These are phyloP conservation scores for Beris chalybata DNA, from an alignment of 2,888 invertebrate species.

Conservation along the genomic window DNA sequence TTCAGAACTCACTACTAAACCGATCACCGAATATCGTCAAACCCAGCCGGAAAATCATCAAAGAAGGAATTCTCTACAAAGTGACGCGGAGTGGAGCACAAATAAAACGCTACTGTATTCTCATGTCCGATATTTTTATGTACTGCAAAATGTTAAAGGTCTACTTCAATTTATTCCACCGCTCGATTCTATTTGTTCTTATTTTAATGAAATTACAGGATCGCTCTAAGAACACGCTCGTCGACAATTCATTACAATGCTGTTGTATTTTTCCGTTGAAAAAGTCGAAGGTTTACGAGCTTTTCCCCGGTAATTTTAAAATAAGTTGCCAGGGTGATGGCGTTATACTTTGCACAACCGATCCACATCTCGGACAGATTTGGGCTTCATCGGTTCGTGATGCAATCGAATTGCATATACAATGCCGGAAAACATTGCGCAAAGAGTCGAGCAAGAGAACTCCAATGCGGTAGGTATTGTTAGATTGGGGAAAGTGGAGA, in stretches of 20 bases:
- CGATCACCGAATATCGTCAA: slow-evolving; percentile 67
- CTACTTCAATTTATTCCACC: neutral
- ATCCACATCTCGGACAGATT: slow-evolving; percentile 58
- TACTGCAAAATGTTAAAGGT: slow-evolving; percentile 67
- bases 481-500: neutral
- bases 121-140: slow-evolving; percentile 73
- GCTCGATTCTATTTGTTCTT: too few relatives aligned
- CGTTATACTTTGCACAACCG: slow-evolving; percentile 61
- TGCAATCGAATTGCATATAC: slow-evolving; percentile 61
- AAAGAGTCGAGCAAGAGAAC: slow-evolving; percentile 67
- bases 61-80: slow-evolving; percentile 66
- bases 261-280: slow-evolving; percentile 70
- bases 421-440: slow-evolving; percentile 63
- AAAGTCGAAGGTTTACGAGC: slow-evolving; percentile 67
- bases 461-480: slow-evolving; percentile 55
- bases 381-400: slow-evolving; percentile 63
- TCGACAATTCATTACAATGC: slow-evolving; percentile 65
- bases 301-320: slow-evolving; percentile 63
- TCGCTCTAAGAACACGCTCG: slow-evolving; percentile 57
- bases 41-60: slow-evolving; percentile 66
- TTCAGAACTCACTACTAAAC: slow-evolving; percentile 66
- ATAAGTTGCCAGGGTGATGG: slow-evolving; percentile 63
- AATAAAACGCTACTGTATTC: slow-evolving; percentile 67
- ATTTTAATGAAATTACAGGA: slow-evolving; percentile 42
- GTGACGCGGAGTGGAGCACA: slow-evolving; percentile 58